These are phyloP conservation scores for Drosophila histrio DNA, from an alignment of 2,888 invertebrate species.

Conservation along the genomic window DNA sequence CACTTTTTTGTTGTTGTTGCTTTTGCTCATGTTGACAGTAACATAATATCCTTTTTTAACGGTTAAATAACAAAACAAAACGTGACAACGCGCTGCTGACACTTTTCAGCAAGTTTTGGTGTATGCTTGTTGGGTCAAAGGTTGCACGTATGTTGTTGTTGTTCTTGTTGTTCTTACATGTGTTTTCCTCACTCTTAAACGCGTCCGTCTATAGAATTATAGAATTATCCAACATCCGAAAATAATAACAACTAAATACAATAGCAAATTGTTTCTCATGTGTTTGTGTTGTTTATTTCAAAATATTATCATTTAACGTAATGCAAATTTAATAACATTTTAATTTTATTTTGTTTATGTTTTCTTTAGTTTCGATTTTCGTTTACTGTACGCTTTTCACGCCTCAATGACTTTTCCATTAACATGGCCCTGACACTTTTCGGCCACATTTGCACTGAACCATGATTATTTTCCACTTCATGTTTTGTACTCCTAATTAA, in stretches of 20 bases:
- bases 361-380: neutral
- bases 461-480: slow-evolving; percentile 19
- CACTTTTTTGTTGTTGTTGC: slow-evolving; percentile 24
- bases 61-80: slow-evolving; percentile 32
- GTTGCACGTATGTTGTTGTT: slow-evolving; percentile 26
- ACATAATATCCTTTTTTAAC: slow-evolving; percentile 48
- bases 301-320: slow-evolving; percentile 20
- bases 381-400: slow-evolving; percentile 15
- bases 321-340: slow-evolving; percentile 44
- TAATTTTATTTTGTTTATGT: slow-evolving; percentile 30
- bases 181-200: slow-evolving; percentile 29
- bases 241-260: slow-evolving; percentile 7
- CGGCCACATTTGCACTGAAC: slow-evolving; percentile 9
- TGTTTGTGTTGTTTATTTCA: neutral
- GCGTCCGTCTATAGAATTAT: slow-evolving; percentile 15
- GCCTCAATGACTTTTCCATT: slow-evolving; percentile 25
- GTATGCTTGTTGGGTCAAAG: slow-evolving; percentile 27
- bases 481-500: slow-evolving; percentile 24
- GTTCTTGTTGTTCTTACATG: slow-evolving; percentile 36
- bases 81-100: slow-evolving; percentile 36
- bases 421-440: slow-evolving; percentile 26
- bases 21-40: slow-evolving; percentile 48
- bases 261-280: neutral
- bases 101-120: slow-evolving; percentile 16
- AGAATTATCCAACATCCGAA: slow-evolving; percentile 23